Conservation (phyloP, 2,113 vertebrate species). For the Oreochromis aureus region DNA sequence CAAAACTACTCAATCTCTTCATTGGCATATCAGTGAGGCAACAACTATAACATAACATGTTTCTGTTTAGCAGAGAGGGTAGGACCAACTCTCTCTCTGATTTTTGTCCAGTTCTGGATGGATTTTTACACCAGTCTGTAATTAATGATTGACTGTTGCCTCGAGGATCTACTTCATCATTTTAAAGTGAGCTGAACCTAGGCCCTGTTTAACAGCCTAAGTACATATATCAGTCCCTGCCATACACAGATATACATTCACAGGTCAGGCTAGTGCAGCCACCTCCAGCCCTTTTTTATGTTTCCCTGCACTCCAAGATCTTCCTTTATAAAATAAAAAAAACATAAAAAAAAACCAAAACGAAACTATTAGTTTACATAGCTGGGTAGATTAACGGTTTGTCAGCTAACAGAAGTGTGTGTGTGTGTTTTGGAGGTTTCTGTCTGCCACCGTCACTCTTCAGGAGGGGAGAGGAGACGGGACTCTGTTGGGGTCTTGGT, state of each 20-base stretch:
- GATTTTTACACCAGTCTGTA: not conserved
- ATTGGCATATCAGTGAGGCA: not conserved
- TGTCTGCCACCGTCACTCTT: conserved; percentile 30
- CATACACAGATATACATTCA: conserved; percentile 11
- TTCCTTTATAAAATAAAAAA: not conserved
- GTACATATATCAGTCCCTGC: not conserved
- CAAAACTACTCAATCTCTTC: not conserved
- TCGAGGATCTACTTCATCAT: not conserved
- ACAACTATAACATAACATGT: not conserved
- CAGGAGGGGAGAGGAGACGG: conserved; percentile 75
- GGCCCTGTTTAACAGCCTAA: not conserved
- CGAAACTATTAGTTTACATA: not conserved
- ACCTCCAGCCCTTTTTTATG: conserved; percentile 20
- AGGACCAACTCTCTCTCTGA: not conserved
- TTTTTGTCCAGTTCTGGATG: not conserved
- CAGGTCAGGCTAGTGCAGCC: not conserved
- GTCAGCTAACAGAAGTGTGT: not conserved
- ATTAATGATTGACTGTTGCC: not conserved
- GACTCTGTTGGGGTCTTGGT: conserved; percentile 74
- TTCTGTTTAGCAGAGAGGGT: not conserved
- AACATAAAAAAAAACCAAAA: conserved; percentile 19
- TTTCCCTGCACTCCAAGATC: not conserved
- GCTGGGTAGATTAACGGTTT: not conserved
- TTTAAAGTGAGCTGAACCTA: not conserved
- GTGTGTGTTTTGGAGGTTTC: not conserved